phyloP scores from a whole-genome alignment of 2,113 vertebrate species.

The Spilogale gracilis region DNA sequence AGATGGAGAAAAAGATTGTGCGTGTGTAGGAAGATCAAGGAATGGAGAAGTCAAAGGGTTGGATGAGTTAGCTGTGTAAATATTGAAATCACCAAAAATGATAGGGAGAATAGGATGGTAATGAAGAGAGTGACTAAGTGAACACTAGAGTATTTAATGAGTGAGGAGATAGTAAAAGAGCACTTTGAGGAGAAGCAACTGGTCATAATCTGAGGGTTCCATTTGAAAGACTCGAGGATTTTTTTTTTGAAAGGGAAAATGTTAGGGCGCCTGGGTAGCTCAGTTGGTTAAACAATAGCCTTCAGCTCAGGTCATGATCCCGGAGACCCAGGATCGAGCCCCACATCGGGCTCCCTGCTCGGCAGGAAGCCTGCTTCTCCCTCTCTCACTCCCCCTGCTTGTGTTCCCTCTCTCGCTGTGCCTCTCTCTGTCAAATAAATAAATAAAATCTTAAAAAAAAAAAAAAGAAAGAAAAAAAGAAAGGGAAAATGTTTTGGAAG shows the following conservation, averaged over 20 bases:
- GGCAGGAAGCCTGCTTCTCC: no score
- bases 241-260: background rate
- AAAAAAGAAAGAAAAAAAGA: background rate
- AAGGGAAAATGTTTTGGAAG: background rate
- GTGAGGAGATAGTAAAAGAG: accelerated
- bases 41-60: background rate
- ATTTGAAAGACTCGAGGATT: background rate
- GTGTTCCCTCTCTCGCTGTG: no score
- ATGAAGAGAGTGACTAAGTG: background rate
- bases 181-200: background rate
- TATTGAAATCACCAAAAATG: background rate
- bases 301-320: no score
- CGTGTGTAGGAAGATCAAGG: background rate
- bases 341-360: no score
- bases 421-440: no score
- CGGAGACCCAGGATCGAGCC: no score
- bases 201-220: background rate
- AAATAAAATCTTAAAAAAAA: no score
- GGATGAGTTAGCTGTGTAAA: background rate
- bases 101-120: background rate
- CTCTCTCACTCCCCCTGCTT: no score
- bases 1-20: background rate
- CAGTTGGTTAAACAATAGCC: no score
- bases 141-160: background rate
- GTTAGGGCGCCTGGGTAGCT: background rate